Base-by-base conservation (phyloP, 2,797 vertebrate genomes). In the Hephaestus fuliginosus region DNA sequence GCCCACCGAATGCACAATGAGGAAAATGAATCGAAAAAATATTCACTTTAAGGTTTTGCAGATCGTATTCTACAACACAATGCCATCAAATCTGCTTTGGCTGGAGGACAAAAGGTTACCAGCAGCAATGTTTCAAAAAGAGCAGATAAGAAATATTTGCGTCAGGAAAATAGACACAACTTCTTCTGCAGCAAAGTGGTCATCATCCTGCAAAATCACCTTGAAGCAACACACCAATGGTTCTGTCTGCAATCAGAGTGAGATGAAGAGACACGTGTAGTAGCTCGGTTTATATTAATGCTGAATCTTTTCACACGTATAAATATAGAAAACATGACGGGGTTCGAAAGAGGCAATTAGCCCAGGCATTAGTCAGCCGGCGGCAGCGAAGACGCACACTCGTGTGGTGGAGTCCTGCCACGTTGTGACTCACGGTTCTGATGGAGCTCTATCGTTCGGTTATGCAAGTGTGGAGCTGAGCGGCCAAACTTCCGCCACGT, bases 1-100 rank as follows among this genome's bases (percentile, higher is more conserved):
- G 51, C 25, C 51, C 11, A 10, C 30, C 64, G 61, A 81, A 80
- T 66, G 55, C 25, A 53, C 71, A 79, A 75, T 36, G 36, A 75
- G 22, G n/a, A 49, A 48, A 20, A 3, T 13, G 7, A 69, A 55
- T 72, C 25, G 12, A 25, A 62, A 57, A 52, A 46, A 44, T 33
- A 41, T 57, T 63, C n/a, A n/a, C 46, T 36, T 74, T 39, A 1
- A 69, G n/a, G 15, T 25, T 75, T 75, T 25, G 17, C 0, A 12
- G 3, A 41, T 28, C 11, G 30, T 30, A 48, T 52, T 67, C 22
- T 6, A 56, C 20, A 48, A 60, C 22, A 66, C 56, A 60, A 44
- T 9, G 12, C 30, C 14, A 8, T 36, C 41, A 41, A 7, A 9
- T 70, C 44, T 51, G 10, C 14, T 48, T 20, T 12, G n/a, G 49